Percentiles rank a stretch among this genome's conserved stretches.
phyloP scores from a whole-genome alignment of 2,797 vertebrate genomes.

The Ceyx erithaca region DNA sequence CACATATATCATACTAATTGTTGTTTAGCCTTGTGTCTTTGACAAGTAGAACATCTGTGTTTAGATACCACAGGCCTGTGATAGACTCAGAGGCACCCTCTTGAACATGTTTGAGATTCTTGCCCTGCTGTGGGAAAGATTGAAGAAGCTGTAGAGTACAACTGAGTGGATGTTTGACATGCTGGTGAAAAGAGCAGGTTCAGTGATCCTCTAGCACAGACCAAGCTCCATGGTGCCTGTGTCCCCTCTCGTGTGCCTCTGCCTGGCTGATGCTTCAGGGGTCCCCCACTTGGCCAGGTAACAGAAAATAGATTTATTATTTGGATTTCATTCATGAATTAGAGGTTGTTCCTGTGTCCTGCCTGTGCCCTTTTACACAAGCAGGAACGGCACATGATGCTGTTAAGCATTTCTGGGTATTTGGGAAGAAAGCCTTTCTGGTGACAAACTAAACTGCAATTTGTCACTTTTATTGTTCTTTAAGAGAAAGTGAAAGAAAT shows the following conservation, averaged over 20 bases:
- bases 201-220: too few species aligned
- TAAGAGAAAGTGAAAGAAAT: neutral
- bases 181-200: neutral
- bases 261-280: neutral
- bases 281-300: neutral
- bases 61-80: neutral
- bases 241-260: too few species aligned
- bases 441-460: neutral
- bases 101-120: neutral
- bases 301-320: too few species aligned
- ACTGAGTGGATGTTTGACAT: neutral
- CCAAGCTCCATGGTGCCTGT: neutral
- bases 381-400: neutral
- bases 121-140: neutral
- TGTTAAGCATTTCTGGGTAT: neutral
- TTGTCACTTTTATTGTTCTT: constrained; percentile 14
- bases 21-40: neutral
- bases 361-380: too few species aligned
- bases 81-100: neutral
- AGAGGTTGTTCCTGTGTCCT: neutral
- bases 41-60: neutral
- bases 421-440: neutral
- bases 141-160: neutral
- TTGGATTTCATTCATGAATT: neutral
- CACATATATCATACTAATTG: neutral